These are phyloP conservation scores for Sparus aurata DNA, from an alignment of 2,797 vertebrate genomes.

Conservation along the genomic window DNA sequence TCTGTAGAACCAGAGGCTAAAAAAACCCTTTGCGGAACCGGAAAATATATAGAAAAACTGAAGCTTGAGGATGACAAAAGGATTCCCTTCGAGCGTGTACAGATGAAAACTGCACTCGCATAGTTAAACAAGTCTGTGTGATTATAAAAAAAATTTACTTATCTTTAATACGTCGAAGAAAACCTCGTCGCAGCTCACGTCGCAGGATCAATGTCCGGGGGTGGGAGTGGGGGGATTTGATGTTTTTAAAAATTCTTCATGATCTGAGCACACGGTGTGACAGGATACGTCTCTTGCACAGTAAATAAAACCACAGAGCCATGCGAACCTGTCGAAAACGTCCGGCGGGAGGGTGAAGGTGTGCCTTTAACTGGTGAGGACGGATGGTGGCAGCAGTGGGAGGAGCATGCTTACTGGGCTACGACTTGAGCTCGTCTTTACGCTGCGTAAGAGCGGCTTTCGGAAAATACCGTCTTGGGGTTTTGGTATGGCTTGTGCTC, in stretches of 20 bases:
- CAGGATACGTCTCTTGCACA: slow-evolving; percentile 59
- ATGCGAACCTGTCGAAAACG: slow-evolving; percentile 58
- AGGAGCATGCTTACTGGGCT: slow-evolving; percentile 84
- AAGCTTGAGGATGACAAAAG: slow-evolving; percentile 42
- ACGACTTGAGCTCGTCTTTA: slow-evolving; percentile 50
- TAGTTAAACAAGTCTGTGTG: slow-evolving; percentile 38
- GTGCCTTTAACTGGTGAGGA: slow-evolving; percentile 92
- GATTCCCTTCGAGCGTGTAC: slow-evolving; percentile 38
- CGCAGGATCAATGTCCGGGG: neutral
- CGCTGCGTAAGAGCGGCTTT: slow-evolving; percentile 59
- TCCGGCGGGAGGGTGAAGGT: slow-evolving; percentile 82
- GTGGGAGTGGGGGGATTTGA: slow-evolving; percentile 8
- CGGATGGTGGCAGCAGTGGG: slow-evolving; percentile 83
- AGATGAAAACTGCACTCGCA: slow-evolving; percentile 55
- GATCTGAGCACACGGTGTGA: slow-evolving; percentile 53
- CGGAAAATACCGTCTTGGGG: slow-evolving; percentile 29
- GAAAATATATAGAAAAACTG: slow-evolving; percentile 36
- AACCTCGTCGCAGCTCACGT: slow-evolving; percentile 40
- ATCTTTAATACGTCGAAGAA: slow-evolving; percentile 42
- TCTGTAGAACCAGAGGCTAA: slow-evolving; percentile 61
- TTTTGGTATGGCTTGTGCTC: slow-evolving; percentile 57
- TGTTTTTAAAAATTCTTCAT: slow-evolving; percentile 41
- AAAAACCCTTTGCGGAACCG: slow-evolving; percentile 63
- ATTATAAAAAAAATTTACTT: slow-evolving; percentile 32
- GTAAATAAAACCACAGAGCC: slow-evolving; percentile 52